A percentile compares a stretch with the other conserved stretches of the same genome.
Evolutionary conservation across 2,888 invertebrate genomes (phyloP).

Genomic region (Cheiracanthium punctorium): DNA sequence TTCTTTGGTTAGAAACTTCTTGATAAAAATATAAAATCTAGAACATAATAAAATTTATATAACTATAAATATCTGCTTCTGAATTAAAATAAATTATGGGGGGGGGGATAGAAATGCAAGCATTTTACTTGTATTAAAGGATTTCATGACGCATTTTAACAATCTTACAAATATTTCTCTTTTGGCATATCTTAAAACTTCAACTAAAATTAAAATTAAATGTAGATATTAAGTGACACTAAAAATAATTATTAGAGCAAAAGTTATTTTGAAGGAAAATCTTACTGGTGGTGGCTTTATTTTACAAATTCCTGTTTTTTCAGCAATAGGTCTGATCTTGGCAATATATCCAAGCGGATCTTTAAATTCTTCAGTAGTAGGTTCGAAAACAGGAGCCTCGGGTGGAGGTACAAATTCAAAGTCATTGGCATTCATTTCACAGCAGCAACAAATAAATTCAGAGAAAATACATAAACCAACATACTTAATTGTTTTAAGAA

Average conservation of each 20-base stretch:
- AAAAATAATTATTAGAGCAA: neutral
- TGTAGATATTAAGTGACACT: neutral
- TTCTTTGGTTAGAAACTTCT: too few relatives aligned
- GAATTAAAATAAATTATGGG: too few relatives aligned
- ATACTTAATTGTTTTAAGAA: slow-evolving; percentile 5
- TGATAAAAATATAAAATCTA: too few relatives aligned
- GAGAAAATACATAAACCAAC: slow-evolving; percentile 5
- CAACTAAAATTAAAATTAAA: too few relatives aligned
- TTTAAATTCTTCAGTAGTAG: slow-evolving; percentile 94
- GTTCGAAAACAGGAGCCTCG: slow-evolving; percentile 96
- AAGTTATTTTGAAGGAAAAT: too few relatives aligned
- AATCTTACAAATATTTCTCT: too few relatives aligned
- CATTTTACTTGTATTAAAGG: too few relatives aligned
- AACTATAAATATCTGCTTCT: too few relatives aligned
- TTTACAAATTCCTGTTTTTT: slow-evolving; percentile 98
- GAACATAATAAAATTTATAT: too few relatives aligned
- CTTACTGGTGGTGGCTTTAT: slow-evolving; percentile 93
- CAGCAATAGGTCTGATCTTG: slow-evolving; percentile 95
- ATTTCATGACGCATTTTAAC: too few relatives aligned
- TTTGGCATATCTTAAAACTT: too few relatives aligned
- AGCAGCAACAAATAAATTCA: slow-evolving; percentile 4
- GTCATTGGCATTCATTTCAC: slow-evolving; percentile 73
- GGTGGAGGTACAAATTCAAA: slow-evolving; percentile 82
- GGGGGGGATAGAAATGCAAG: too few relatives aligned
- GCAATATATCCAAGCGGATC: slow-evolving; percentile 97